Evolutionary conservation across 1,140 invertebrate genomes (phyloP).

Genomic region (Xylocopa sonorina): DNA sequence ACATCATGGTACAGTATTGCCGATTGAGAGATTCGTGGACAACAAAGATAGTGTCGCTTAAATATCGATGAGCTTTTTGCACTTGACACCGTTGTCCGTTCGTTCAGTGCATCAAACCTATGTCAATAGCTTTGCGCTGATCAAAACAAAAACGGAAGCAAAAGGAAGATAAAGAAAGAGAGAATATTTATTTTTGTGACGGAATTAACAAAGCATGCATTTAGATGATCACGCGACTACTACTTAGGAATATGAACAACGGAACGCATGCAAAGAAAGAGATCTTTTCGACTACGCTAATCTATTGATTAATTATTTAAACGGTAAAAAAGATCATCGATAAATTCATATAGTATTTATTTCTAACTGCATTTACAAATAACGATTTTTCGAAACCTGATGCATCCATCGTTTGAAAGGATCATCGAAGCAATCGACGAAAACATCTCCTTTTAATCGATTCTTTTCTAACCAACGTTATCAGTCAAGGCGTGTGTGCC

Average conservation of each 20-base stretch:
- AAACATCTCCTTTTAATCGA: constrained; percentile 10
- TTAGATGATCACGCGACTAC: neutral
- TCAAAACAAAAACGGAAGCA: neutral
- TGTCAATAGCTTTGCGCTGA: neutral
- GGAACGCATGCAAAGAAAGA: neutral
- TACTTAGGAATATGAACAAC: constrained; percentile 3
- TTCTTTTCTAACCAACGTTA: neutral
- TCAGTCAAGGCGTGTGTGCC: constrained; percentile 5
- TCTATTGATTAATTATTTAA: no score
- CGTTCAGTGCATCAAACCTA: neutral
- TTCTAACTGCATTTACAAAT: neutral
- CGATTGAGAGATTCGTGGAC: constrained; percentile 54
- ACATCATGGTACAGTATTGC: constrained; percentile 58
- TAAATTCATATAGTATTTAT: neutral
- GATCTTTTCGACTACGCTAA: neutral
- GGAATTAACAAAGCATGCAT: constrained; percentile 1
- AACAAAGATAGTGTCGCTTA: constrained; percentile 46
- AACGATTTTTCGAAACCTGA: neutral
- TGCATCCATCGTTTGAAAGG: constrained; percentile 1
- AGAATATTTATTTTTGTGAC: constrained; percentile 23
- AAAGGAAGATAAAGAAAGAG: neutral
- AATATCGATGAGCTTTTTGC: constrained; percentile 35
- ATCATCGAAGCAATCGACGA: neutral
- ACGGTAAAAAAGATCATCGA: neutral
- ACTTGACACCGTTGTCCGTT: constrained; percentile 8